Base-by-base conservation (phyloP, 92 coral and sea anemone genomes). In the Pocillopora meandrina region DNA sequence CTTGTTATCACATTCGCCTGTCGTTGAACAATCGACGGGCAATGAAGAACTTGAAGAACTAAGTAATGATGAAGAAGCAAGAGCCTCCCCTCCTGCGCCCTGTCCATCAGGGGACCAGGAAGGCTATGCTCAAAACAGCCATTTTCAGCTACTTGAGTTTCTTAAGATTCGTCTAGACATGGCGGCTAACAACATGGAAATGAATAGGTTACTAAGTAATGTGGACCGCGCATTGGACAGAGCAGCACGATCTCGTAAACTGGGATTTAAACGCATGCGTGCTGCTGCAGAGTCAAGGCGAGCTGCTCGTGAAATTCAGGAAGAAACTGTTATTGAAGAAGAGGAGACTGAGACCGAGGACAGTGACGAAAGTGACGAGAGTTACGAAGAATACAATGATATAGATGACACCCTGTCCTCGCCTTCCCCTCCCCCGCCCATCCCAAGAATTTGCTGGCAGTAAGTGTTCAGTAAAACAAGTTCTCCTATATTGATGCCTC, bases 181-280 rank as follows among this genome's bases (percentile, higher is more conserved):
- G 82, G 87, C 87, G 3, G 82, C 65, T 7, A 84, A 84, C 60
- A 76, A 84, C 77, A 57, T 84, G 83, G 88, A 84, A 60, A 84
- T 84, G 12, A 84, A 84, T 82, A 84, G 83, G 20, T 12, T 84
- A 23, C 16, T 84, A 52, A 70, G 68, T 21, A 76, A 75, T 35
- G 82, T 84, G 47, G 83, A 84, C 55, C 56, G 79, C 23, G 72
- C 82, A 12, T 36, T 76, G n/a, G 82, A 84, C 60, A 76, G 82
- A 84, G 56, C 82, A 47, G 15, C 86, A 0, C 79, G 86, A 34
- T 17, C 31, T 67, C 86, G 79, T 62, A 79, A 72, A 59, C 16
- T 61, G 11, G 86, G 79, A 26, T 42, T 74, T 36, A 78, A 21
- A 23, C 86, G 86, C 31, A 70, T 82, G 12, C 59, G n/a, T 15